Conservation (phyloP, 2,113 vertebrate species). For the Tonatia bakeri region DNA sequence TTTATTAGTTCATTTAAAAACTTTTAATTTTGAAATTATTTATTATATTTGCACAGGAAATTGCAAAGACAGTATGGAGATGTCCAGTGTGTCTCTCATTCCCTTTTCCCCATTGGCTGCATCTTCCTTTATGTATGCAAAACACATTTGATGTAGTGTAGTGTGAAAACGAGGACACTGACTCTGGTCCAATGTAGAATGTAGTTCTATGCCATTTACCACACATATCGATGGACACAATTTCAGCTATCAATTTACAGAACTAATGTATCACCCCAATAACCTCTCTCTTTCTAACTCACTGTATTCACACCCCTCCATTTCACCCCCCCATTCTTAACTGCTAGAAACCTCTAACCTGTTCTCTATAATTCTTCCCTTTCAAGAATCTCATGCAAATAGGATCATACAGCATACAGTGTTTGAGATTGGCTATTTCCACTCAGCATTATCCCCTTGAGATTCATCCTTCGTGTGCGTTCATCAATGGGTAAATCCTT, state of each 20-base stretch:
- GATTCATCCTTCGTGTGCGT: neutral
- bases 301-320: neutral
- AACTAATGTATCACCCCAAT: neutral
- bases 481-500: neutral
- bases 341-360: neutral
- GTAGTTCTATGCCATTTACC: neutral
- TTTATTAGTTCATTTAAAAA: neutral
- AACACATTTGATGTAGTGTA: neutral
- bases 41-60: neutral
- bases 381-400: neutral
- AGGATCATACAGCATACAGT: neutral
- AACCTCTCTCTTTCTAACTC: neutral
- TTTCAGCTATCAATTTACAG: neutral
- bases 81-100: neutral
- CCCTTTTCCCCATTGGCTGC: neutral
- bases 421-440: neutral
- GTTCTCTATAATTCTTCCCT: neutral
- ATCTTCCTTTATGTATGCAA: neutral
- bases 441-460: neutral
- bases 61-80: neutral
- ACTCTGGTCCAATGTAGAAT: neutral
- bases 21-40: neutral
- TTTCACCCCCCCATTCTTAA: neutral
- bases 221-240: neutral
- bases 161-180: neutral